Conservation (phyloP, 2,888 invertebrate species). For the Muschampia plurimacula region DNA sequence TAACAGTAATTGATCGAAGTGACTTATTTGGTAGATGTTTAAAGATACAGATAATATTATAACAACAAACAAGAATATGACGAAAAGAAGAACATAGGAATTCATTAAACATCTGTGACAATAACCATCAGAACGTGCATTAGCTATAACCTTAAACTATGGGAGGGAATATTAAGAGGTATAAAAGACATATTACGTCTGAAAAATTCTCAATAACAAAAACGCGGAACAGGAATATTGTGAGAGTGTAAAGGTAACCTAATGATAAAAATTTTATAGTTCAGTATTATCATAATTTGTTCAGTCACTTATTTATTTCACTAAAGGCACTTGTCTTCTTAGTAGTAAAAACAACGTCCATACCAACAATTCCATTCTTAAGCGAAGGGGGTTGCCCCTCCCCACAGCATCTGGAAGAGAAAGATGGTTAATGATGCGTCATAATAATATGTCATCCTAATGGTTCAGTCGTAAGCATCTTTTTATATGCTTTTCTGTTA, state of each 20-base stretch:
- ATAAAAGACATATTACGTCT: constrained; percentile 22
- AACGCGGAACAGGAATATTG: constrained; percentile 29
- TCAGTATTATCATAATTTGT: constrained; percentile 2
- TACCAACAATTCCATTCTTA: constrained; percentile 55
- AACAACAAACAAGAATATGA: constrained; percentile 9
- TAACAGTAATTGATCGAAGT: constrained; percentile 22
- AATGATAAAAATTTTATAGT: constrained; percentile 14
- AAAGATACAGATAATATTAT: constrained; percentile 14
- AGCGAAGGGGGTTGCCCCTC: constrained; percentile 48
- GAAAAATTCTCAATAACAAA: constrained; percentile 29
- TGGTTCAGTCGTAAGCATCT: constrained; percentile 30
- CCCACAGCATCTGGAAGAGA: constrained; percentile 68
- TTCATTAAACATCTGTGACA: constrained; percentile 14
- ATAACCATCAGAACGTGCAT: constrained; percentile 28
- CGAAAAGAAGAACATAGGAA: background rate
- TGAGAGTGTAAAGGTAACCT: constrained; percentile 22
- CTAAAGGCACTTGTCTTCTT: constrained; percentile 69
- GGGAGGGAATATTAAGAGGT: constrained; percentile 38
- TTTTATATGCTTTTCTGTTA: constrained; percentile 31
- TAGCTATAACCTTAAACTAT: constrained; percentile 31
- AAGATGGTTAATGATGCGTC: constrained; percentile 35
- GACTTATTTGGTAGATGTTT: constrained; percentile 24
- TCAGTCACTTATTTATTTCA: constrained; percentile 46
- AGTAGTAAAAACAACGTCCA: constrained; percentile 66
- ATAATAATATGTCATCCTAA: constrained; percentile 33